phyloP scores from a whole-genome alignment of 2,797 vertebrate genomes.

The Hephaestus fuliginosus region DNA sequence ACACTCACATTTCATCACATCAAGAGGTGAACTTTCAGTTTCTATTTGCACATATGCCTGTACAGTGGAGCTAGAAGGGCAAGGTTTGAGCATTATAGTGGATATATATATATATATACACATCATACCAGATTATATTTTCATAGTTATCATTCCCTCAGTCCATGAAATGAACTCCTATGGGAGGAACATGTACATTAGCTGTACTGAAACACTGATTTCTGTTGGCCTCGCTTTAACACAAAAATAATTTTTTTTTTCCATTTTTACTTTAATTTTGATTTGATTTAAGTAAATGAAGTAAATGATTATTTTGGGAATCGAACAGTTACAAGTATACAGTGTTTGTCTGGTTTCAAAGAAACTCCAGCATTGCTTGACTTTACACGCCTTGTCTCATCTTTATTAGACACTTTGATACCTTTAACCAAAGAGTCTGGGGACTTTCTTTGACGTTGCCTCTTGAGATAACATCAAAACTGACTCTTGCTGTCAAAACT shows the following conservation, averaged over 20 bases:
- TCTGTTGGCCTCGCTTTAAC: neutral
- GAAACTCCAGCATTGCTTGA: neutral
- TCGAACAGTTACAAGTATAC: neutral
- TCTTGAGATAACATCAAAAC: neutral
- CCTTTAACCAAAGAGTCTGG: neutral
- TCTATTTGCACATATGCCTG: no score
- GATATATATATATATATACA: no score
- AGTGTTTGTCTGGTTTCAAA: conserved; percentile 12
- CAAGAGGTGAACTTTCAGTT: no score
- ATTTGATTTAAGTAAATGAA: neutral
- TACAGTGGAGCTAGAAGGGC: no score
- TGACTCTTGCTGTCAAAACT: conserved; percentile 1
- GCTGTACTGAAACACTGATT: neutral
- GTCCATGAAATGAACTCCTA: neutral
- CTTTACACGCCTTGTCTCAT: neutral
- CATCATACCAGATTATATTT: no score
- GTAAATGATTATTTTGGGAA: neutral
- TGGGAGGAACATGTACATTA: neutral
- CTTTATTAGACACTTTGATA: neutral
- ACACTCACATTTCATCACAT: no score
- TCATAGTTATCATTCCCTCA: neutral
- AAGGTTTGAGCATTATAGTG: no score
- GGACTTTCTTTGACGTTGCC: neutral
- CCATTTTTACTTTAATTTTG: neutral
- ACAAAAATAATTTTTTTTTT: neutral